A percentile compares a stretch with the other conserved stretches of the same genome.
phyloP scores from a whole-genome alignment of 2,888 invertebrate species.

The Lacanobia oleracea region DNA sequence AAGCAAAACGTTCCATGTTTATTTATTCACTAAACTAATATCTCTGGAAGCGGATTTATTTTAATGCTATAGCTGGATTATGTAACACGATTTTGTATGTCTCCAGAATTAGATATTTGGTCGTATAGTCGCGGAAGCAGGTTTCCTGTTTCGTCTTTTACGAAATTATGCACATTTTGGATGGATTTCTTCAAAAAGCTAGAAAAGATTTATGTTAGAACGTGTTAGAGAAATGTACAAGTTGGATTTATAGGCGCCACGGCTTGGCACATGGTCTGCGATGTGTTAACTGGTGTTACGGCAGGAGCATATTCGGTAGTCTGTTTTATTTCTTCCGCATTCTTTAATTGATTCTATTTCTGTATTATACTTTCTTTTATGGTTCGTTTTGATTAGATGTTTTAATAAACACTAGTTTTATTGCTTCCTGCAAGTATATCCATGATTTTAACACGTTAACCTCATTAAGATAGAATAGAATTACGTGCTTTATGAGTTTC shows the following conservation, averaged over 20 bases:
- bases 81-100: slow-evolving; percentile 61
- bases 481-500: slow-evolving; percentile 37
- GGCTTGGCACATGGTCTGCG: slow-evolving; percentile 63
- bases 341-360: slow-evolving; percentile 83
- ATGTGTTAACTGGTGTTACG: slow-evolving; percentile 70
- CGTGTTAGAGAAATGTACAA: slow-evolving; percentile 41
- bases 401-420: slow-evolving; percentile 73
- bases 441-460: slow-evolving; percentile 65
- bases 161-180: slow-evolving; percentile 61
- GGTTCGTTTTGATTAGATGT: slow-evolving; percentile 72
- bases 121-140: slow-evolving; percentile 71
- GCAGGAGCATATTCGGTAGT: slow-evolving; percentile 65
- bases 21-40: slow-evolving; percentile 64
- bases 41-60: slow-evolving; percentile 66
- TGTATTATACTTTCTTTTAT: slow-evolving; percentile 79
- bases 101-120: slow-evolving; percentile 66
- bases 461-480: slow-evolving; percentile 51
- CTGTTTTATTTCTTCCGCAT: slow-evolving; percentile 86
- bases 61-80: slow-evolving; percentile 58
- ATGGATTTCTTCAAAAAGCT: slow-evolving; percentile 63
- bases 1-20: slow-evolving; percentile 61
- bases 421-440: slow-evolving; percentile 74
- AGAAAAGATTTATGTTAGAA: slow-evolving; percentile 61
- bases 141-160: slow-evolving; percentile 70
- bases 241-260: slow-evolving; percentile 63